Evolutionary conservation across 2,113 vertebrate species (phyloP).

Genomic region (Chunga burmeisteri): DNA sequence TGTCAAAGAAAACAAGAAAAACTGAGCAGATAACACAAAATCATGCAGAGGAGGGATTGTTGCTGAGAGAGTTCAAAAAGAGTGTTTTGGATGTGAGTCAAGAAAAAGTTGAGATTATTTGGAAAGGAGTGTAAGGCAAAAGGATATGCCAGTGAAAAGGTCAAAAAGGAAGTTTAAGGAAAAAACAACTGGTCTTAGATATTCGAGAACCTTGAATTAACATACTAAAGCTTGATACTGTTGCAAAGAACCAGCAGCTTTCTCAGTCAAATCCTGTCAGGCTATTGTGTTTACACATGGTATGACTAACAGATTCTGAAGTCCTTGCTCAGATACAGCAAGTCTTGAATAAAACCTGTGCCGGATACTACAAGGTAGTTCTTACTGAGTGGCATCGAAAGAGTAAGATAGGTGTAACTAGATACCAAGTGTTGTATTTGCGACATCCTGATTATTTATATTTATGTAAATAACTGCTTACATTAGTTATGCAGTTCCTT

Average conservation of each 20-base stretch:
- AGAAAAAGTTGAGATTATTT: slow-evolving; percentile 49
- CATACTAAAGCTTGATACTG: neutral
- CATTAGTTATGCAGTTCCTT: neutral
- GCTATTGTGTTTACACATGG: neutral
- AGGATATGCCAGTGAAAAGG: slow-evolving; percentile 5
- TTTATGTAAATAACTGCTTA: neutral
- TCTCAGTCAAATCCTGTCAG: neutral
- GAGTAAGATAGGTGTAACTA: neutral
- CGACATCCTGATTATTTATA: neutral
- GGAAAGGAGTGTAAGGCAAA: neutral
- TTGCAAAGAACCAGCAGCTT: slow-evolving; percentile 29
- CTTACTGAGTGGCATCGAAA: neutral
- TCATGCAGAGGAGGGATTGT: slow-evolving; percentile 27
- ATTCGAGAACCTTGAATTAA: slow-evolving; percentile 31
- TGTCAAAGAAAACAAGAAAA: slow-evolving; percentile 64
- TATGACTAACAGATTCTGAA: neutral
- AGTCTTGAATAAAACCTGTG: neutral
- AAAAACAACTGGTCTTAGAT: slow-evolving; percentile 17
- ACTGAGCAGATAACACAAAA: slow-evolving; percentile 18
- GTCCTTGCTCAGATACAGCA: neutral
- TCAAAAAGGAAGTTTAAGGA: slow-evolving; percentile 51
- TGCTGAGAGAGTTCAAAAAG: slow-evolving; percentile 61
- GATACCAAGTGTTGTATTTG: neutral
- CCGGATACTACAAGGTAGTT: neutral
- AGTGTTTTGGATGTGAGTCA: slow-evolving; percentile 45